Evolutionary conservation across 2,113 vertebrate species (phyloP), one percentile per base, ranked within the genome.

Genomic region (Silurus meridionalis): DNA sequence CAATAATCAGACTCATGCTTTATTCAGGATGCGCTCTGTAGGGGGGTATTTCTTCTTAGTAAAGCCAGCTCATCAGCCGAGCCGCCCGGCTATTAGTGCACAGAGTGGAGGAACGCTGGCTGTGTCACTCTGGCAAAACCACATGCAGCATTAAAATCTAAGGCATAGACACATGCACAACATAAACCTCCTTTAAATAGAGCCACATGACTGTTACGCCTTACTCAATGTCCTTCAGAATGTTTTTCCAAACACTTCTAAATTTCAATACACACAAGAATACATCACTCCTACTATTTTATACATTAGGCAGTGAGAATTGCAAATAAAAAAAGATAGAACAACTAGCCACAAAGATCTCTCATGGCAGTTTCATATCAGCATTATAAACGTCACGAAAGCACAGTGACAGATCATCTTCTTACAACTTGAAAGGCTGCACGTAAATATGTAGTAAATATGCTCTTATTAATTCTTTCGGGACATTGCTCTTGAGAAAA

Each of bases 1-100:
- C 11, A 25, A 64, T 82, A 82, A 78, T 82, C 74, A 72, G 60
- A 90, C 87, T 90, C 85, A 90, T 90, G 85, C 66, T 85, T 90
- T 88, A 90, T 88, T 85, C 83, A 90, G 66, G 79, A 37, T 46
- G 53, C 17, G 63, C 77, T 57, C 77, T 84, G 52, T 53, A 52
- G 87, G 89, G 55, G 37, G 85, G 52, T 9, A 58, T 83, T 87
- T 82, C 66, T 88, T 28, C 21, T 85, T 52, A 37, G 50, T 85
- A 67, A 60, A 74, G 57, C 80, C 57, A 25, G 50, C 78, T 79
- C 69, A 87, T 87, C 81, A 84, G 78, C 66, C 48, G 11, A 57
- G 61, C 85, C 74, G n/a, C 71, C 77, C 86, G 67, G 81, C 66
- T 66, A 84, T 83, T 50, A 66, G 83, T 25, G 57, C 83, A 83